Evolutionary conservation across 2,113 vertebrate species (phyloP).

Genomic region (Passer domesticus): DNA sequence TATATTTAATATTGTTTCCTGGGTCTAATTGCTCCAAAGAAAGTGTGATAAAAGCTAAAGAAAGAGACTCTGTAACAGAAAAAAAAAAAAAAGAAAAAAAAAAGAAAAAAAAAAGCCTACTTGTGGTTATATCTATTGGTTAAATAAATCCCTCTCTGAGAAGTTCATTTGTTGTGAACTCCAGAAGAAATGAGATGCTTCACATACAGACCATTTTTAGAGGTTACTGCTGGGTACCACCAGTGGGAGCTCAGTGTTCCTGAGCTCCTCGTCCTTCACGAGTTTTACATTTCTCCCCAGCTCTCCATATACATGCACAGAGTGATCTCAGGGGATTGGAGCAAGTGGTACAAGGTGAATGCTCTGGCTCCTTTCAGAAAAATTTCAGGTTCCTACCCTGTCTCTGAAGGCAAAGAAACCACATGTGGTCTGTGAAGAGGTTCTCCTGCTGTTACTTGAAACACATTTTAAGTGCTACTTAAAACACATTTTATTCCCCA

Average conservation of each 20-base stretch:
- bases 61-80: not conserved
- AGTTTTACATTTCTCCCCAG: not conserved
- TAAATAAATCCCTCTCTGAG: not conserved
- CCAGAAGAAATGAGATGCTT: not conserved
- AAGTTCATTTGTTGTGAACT: not conserved
- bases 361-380: not conserved
- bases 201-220: not conserved
- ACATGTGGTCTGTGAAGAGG: rapidly evolving
- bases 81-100: not conserved
- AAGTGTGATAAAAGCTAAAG: not conserved
- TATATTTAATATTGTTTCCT: slow-evolving; percentile 3
- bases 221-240: not conserved
- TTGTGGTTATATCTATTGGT: not conserved
- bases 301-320: not conserved
- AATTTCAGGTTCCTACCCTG: not conserved
- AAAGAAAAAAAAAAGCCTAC: not conserved
- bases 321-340: not conserved
- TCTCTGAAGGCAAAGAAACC: not conserved
- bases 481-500: not conserved
- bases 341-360: not conserved
- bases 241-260: not conserved
- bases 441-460: not conserved
- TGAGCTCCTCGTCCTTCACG: not conserved
- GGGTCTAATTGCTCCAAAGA: slow-evolving; percentile 31
- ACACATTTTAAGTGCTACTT: not conserved